A percentile compares a stretch with the other conserved stretches of the same genome.
Conservation (phyloP, 2,888 invertebrate species). For the Lasioglossum pauxillum region DNA sequence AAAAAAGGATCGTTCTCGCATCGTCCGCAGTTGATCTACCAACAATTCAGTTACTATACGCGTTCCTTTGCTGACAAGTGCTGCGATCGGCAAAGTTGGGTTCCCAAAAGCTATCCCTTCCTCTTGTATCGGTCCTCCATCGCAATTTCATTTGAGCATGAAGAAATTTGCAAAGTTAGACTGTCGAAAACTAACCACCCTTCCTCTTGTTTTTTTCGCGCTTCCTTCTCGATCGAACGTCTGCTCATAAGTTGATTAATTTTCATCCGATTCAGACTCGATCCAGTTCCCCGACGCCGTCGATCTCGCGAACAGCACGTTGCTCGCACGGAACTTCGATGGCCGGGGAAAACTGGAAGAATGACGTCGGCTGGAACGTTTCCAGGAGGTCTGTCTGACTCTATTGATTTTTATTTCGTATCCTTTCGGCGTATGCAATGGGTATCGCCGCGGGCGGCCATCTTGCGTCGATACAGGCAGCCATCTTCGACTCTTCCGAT, state of each 20-base stretch:
- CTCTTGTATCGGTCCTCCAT: not conserved
- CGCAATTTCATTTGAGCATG: not conserved
- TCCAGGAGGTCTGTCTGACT: constrained; percentile 74
- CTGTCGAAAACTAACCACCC: too few relatives aligned
- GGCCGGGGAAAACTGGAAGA: constrained; percentile 44
- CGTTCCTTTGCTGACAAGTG: not conserved
- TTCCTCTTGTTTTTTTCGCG: not conserved
- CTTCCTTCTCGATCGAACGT: not conserved
- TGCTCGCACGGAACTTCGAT: constrained; percentile 31
- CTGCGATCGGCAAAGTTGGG: not conserved
- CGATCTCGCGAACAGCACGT: constrained; percentile 8
- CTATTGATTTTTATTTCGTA: constrained; percentile 80
- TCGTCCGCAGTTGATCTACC: not conserved
- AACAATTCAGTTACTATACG: not conserved
- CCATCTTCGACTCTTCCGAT: not conserved
- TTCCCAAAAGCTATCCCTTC: not conserved
- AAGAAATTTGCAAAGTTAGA: not conserved
- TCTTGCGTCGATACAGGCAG: not conserved
- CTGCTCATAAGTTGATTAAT: not conserved
- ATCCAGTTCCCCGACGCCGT: not conserved
- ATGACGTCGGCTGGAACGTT: constrained; percentile 73
- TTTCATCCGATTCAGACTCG: not conserved
- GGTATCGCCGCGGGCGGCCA: constrained; percentile 41
- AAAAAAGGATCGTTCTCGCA: not conserved
- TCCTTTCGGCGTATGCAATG: constrained; percentile 62